Base-by-base conservation (phyloP, 2,113 vertebrate genomes). In the Cygnus atratus region DNA sequence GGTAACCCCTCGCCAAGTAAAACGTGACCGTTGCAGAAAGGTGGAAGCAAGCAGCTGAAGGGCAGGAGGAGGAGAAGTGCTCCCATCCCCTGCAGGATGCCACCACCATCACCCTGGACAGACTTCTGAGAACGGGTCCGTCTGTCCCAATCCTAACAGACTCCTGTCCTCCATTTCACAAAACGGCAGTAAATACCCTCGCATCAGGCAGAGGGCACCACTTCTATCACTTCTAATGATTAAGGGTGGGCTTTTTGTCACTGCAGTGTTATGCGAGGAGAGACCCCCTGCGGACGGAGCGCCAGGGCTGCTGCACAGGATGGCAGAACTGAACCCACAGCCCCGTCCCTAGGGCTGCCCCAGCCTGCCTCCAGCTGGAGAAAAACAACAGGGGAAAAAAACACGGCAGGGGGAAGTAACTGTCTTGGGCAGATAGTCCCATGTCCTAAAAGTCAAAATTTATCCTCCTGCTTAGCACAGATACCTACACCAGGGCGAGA, bases 231-330 rank as follows among this genome's bases (percentile, higher is more conserved):
- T 77, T 71, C 52, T 13, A 41, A 9, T 9, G 8, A 28, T 4
- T 14, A 39, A 39, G 16, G 17, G 72, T 35, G 35, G 10, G 50
- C 26, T 88, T 55, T 48, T 66, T 57, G 63, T 67, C 61, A 59
- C 58, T 17, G 22, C 26, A 68, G 55, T 43, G 31, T 0, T 0
- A 24, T 4, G 8, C 44, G 21, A 21, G 35, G 35, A 54, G 48
- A 72, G 70, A 63, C 44, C 55, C 39, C 44, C 58, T 1, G 2
- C 35, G 77, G 54, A 61, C 0, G 0, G 22, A 61, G 29, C 33
- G 25, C 25, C 65, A 80, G 54, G 28, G 44, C 44, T n/a, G 35
- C 1, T 6, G 43, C 46, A 31, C 16, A 0, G 11, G 63, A 39
- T 19, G 29, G 59, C 72, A 77, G 76, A 39, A 85, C 77, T 10